These are phyloP conservation scores for Epizoanthus scotinus DNA, from an alignment of 92 coral and sea anemone species.

Conservation along the genomic window DNA sequence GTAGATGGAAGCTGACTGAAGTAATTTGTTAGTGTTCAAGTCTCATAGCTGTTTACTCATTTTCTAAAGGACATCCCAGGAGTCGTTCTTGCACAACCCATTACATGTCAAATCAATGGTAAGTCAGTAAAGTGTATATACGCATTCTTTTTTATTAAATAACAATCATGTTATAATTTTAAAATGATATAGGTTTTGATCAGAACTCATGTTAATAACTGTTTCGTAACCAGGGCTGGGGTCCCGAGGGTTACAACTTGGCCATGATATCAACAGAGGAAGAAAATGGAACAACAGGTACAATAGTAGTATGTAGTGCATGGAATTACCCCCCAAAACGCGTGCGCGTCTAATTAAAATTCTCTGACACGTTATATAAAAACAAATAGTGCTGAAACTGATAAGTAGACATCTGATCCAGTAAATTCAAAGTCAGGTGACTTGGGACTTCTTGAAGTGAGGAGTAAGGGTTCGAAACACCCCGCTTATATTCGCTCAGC, in stretches of 20 bases:
- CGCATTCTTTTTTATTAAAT: neutral
- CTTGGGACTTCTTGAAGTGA: too few relatives aligned
- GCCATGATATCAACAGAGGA: slow-evolving; percentile 84
- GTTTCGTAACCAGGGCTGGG: slow-evolving; percentile 79
- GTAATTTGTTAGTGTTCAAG: neutral
- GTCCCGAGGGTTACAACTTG: slow-evolving; percentile 94
- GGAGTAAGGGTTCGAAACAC: too few relatives aligned
- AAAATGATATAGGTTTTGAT: too few relatives aligned
- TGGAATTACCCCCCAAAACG: too few relatives aligned
- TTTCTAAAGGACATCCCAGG: slow-evolving; percentile 85
- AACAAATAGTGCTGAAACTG: too few relatives aligned
- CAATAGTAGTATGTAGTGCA: too few relatives aligned
- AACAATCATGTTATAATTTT: neutral
- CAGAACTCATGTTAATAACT: neutral
- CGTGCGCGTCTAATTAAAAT: too few relatives aligned
- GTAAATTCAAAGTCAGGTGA: too few relatives aligned
- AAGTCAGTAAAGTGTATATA: slow-evolving; percentile 11
- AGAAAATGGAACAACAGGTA: slow-evolving; percentile 80
- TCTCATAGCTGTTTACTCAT: neutral
- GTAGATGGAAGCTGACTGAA: too few relatives aligned
- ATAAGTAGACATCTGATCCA: too few relatives aligned
- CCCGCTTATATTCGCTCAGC: too few relatives aligned
- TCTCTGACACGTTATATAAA: too few relatives aligned
- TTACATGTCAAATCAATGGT: slow-evolving; percentile 97
- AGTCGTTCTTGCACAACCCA: slow-evolving; percentile 87